Conservation (phyloP, 1,140 invertebrate species). For the Campoletis sonorensis region DNA sequence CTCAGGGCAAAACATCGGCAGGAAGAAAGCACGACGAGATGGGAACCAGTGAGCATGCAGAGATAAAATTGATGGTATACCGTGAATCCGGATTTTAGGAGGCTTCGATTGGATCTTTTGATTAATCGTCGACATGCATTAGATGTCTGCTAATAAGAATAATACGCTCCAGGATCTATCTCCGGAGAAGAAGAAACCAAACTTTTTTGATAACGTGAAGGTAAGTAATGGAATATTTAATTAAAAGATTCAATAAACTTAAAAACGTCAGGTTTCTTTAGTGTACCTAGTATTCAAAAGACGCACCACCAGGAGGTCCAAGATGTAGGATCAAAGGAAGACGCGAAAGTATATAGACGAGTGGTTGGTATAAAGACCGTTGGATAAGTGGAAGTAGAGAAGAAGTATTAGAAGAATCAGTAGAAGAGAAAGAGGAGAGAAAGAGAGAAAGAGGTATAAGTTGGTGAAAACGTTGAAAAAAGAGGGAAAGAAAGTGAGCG, state of each 20-base stretch:
- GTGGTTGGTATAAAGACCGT: background rate
- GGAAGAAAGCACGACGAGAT: background rate
- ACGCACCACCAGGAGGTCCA: background rate
- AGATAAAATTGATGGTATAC: background rate
- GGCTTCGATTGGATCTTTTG: too few species aligned
- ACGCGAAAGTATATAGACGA: constrained; percentile 13
- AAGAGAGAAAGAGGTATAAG: background rate
- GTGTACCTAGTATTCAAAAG: background rate
- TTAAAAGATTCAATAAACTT: background rate
- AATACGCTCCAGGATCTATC: too few species aligned
- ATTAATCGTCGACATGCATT: too few species aligned
- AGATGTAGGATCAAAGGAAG: constrained; percentile 5
- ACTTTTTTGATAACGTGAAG: background rate
- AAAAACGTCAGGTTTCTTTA: background rate
- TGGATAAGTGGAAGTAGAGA: constrained; percentile 32
- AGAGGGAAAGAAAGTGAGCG: background rate
- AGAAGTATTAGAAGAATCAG: constrained; percentile 20
- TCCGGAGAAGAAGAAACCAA: background rate
- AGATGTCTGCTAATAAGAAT: too few species aligned
- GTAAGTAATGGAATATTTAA: background rate
- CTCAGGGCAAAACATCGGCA: background rate
- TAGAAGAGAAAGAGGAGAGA: background rate
- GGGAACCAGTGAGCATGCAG: background rate
- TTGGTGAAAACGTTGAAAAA: background rate
- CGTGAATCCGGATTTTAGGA: background rate